Percentiles rank a stretch among this genome's conserved stretches.
Conservation (phyloP, 2,888 invertebrate species). For the Dermolepida albohirtum region DNA sequence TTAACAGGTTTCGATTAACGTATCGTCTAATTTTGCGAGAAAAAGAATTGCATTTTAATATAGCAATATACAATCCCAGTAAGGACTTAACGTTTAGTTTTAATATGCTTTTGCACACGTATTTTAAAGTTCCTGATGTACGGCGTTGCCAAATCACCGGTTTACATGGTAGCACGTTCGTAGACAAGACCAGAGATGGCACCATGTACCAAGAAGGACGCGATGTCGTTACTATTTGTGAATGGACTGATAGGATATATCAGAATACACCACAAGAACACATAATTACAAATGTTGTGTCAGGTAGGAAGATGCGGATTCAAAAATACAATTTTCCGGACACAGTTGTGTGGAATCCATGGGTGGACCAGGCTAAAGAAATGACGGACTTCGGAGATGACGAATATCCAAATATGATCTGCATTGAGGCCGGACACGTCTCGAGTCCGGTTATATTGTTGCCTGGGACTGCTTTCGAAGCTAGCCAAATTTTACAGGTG, state of each 20-base stretch:
- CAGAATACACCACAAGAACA: constrained; percentile 94
- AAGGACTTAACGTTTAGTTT: constrained; percentile 92
- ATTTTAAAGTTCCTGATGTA: constrained; percentile 96
- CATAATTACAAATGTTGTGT: constrained; percentile 92
- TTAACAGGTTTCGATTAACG: constrained; percentile 85
- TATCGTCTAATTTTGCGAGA: constrained; percentile 91
- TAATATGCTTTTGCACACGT: constrained; percentile 93
- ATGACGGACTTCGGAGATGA: constrained; percentile 97
- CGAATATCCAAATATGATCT: constrained; percentile 96
- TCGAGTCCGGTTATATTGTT: constrained; percentile 87
- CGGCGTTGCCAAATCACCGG: constrained; percentile 92
- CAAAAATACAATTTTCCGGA: constrained; percentile 96
- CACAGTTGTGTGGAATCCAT: constrained; percentile 98
- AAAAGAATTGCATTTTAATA: constrained; percentile 92
- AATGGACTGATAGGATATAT: constrained; percentile 95
- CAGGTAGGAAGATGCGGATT: constrained; percentile 91
- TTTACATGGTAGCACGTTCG: constrained; percentile 83
- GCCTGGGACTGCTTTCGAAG: constrained; percentile 92
- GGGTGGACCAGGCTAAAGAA: constrained; percentile 92
- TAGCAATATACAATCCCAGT: constrained; percentile 94
- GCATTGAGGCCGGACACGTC: constrained; percentile 94
- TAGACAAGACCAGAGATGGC: constrained; percentile 85
- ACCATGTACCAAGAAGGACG: constrained; percentile 90
- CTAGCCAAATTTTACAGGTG: constrained; percentile 90
- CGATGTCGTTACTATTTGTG: constrained; percentile 89